Evolutionary conservation across 2,888 invertebrate species (phyloP).

Genomic region (Minunthozetes semirufus): DNA sequence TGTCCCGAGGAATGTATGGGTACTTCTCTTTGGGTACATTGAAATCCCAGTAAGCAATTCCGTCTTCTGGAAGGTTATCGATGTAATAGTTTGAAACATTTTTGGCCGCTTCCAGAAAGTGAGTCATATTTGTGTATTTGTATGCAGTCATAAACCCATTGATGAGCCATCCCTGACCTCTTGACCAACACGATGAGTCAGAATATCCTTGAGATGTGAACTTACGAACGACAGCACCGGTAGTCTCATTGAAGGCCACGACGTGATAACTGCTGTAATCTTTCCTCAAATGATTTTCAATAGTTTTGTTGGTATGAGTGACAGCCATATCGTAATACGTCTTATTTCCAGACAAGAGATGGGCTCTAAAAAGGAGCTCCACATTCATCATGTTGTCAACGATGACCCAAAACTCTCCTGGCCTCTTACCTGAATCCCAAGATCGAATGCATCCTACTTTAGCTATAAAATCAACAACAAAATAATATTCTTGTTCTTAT

Average conservation of each 20-base stretch:
- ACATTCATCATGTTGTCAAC: constrained; percentile 28
- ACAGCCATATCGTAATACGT: constrained; percentile 19
- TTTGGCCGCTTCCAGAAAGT: constrained; percentile 8
- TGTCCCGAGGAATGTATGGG: constrained; percentile 6
- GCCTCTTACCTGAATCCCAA: neutral
- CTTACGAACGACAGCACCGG: neutral
- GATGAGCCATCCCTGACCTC: constrained; percentile 20
- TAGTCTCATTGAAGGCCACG: constrained; percentile 10
- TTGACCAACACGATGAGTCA: constrained; percentile 2
- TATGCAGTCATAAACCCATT: constrained; percentile 6
- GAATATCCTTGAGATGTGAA: neutral
- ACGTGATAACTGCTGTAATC: constrained; percentile 6
- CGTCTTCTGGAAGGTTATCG: constrained; percentile 2
- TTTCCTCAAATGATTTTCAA: constrained; percentile 11
- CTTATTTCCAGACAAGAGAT: neutral
- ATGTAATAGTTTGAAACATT: constrained; percentile 5
- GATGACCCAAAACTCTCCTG: neutral
- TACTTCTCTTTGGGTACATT: neutral
- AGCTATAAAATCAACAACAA: neutral
- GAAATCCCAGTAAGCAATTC: constrained; percentile 17
- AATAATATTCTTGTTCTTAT: neutral
- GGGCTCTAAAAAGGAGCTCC: constrained; percentile 7
- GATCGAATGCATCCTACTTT: constrained; percentile 6
- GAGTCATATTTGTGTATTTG: neutral
- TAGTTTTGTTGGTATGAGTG: neutral